Evolutionary conservation across 2,113 vertebrate genomes (phyloP).

Genomic region (Alces alces): DNA sequence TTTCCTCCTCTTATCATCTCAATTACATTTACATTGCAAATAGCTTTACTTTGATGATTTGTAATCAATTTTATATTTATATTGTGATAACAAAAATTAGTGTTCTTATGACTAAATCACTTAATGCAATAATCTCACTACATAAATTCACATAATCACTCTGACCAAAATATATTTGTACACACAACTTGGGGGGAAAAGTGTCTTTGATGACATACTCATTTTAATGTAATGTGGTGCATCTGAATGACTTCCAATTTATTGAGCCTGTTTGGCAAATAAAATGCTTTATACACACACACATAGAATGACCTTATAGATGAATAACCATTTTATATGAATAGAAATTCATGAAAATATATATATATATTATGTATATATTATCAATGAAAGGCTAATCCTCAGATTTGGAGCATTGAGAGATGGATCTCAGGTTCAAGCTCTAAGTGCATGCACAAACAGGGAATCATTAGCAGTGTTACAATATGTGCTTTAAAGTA

Average conservation of each 20-base stretch:
- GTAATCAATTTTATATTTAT: slow-evolving; percentile 70
- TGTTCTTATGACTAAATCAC: slow-evolving; percentile 54
- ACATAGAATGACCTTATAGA: not conserved
- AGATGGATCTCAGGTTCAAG: not conserved
- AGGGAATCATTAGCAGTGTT: not conserved
- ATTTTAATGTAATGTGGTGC: not conserved
- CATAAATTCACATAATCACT: slow-evolving; percentile 29
- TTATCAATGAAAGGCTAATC: not conserved
- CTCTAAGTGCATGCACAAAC: not conserved
- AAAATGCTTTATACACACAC: not conserved
- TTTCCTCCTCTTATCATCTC: slow-evolving; percentile 67
- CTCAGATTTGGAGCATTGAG: not conserved
- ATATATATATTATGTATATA: not conserved
- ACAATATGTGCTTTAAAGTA: not conserved
- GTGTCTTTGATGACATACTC: not conserved
- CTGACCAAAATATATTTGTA: slow-evolving; percentile 5
- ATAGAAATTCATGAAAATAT: not conserved
- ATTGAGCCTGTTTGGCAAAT: not conserved
- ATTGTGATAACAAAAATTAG: slow-evolving; percentile 66
- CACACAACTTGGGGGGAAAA: not conserved
- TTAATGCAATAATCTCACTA: slow-evolving; percentile 61
- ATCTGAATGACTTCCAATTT: not conserved
- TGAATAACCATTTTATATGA: not conserved
- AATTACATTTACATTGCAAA: slow-evolving; percentile 79
- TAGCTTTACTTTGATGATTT: slow-evolving; percentile 63